Evolutionary conservation across 2,888 invertebrate genomes (phyloP).

Genomic region (Rotaria magnacalcarata): DNA sequence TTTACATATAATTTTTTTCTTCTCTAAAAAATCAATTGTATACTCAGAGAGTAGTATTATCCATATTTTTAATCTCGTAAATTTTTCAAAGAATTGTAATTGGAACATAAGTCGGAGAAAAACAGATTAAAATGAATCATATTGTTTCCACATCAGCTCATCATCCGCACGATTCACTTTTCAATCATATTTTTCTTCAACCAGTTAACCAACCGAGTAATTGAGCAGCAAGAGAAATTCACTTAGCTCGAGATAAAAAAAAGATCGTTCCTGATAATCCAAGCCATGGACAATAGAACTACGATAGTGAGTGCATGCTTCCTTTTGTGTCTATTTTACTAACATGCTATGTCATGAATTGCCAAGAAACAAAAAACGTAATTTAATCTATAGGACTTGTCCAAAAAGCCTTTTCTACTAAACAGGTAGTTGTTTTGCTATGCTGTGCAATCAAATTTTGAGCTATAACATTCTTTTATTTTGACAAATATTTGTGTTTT

Average conservation of each 20-base stretch:
- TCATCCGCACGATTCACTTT: neutral
- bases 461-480: neutral
- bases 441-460: neutral
- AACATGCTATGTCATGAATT: neutral
- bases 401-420: neutral
- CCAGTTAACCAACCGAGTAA: neutral
- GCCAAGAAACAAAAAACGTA: neutral
- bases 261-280: neutral
- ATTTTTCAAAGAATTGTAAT: neutral
- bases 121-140: neutral
- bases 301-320: slow-evolving; percentile 1
- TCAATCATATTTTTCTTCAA: neutral
- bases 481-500: neutral
- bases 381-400: neutral
- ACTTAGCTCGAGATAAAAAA: neutral
- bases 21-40: neutral
- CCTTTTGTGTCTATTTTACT: neutral
- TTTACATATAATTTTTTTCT: neutral
- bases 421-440: neutral
- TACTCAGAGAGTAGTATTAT: neutral
- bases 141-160: slow-evolving; percentile 11
- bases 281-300: neutral
- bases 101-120: neutral
- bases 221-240: neutral
- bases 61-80: neutral